phyloP scores from a whole-genome alignment of 2,888 invertebrate species.

The Epistrophella euchroma region DNA sequence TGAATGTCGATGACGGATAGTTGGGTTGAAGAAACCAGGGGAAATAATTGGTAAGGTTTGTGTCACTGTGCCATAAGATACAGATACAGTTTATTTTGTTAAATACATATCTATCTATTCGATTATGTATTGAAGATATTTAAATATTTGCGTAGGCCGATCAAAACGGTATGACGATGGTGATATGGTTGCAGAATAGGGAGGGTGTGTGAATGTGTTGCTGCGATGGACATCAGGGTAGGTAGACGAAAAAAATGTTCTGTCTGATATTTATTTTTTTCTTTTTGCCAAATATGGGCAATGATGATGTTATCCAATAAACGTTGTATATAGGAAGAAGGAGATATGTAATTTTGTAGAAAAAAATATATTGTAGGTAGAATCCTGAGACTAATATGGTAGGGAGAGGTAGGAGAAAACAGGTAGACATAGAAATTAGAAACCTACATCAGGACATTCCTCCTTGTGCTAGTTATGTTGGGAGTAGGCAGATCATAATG shows the following conservation, averaged over 20 bases:
- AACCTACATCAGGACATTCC: not conserved
- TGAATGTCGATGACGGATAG: constrained; percentile 24
- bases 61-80: constrained; percentile 18
- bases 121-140: constrained; percentile 14
- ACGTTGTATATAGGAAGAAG: constrained; percentile 38
- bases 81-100: constrained; percentile 14
- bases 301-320: constrained; percentile 36
- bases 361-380: not conserved
- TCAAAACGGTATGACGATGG: not conserved
- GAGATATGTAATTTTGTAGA: constrained; percentile 13
- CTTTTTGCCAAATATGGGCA: constrained; percentile 56
- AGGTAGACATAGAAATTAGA: not conserved
- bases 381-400: not conserved
- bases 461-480: not conserved
- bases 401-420: not conserved
- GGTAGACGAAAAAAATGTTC: not conserved
- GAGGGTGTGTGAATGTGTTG: not conserved
- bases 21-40: constrained; percentile 20
- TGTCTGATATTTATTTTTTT: constrained; percentile 16
- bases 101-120: not conserved
- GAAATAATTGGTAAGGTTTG: not conserved
- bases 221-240: not conserved
- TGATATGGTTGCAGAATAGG: constrained; percentile 21
- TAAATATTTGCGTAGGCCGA: constrained; percentile 27
- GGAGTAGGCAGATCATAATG: constrained; percentile 9